Percentiles rank a stretch among this genome's conserved stretches.
phyloP scores from a whole-genome alignment of 2,797 vertebrate genomes.

The Toxotes lorentzi region DNA sequence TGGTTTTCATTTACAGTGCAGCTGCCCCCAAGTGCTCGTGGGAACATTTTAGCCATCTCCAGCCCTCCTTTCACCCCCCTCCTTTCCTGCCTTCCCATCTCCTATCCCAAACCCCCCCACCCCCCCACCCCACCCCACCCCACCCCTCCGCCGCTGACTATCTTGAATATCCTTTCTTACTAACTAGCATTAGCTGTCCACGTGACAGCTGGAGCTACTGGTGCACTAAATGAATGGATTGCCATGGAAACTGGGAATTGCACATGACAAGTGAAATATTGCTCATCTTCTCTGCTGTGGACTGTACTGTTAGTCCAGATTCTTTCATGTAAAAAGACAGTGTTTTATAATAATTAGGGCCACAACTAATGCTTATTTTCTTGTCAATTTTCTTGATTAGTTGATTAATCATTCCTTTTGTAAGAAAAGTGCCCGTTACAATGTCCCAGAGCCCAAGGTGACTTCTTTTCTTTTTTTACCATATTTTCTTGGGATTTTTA shows the following conservation, averaged over 20 bases:
- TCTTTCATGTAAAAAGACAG: not conserved
- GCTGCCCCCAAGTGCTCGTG: conserved; percentile 78
- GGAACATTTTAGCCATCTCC: conserved; percentile 77
- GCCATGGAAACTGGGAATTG: conserved; percentile 83
- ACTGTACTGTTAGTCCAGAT: conserved; percentile 35
- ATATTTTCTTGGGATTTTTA: not conserved
- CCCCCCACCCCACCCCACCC: conserved; percentile 27
- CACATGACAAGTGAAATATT: conserved; percentile 69
- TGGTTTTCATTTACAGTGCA: conserved; percentile 86
- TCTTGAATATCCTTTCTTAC: conserved; percentile 64
- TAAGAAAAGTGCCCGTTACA: not conserved
- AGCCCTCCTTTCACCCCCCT: conserved; percentile 18
- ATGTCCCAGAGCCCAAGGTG: not conserved
- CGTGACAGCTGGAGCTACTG: conserved; percentile 69
- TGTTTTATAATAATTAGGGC: not conserved
- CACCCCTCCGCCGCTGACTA: conserved; percentile 41
- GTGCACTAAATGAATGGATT: conserved; percentile 77
- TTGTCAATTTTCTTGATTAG: not conserved
- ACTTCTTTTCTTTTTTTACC: not conserved
- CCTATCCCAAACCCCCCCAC: not conserved
- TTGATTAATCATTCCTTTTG: not conserved
- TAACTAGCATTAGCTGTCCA: conserved; percentile 67
- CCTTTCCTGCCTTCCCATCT: too few relatives aligned
- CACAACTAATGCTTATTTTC: not conserved
- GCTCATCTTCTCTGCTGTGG: conserved; percentile 54